Evolutionary conservation across 2,797 vertebrate species (phyloP).

Genomic region (Falco novaeseelandiae): DNA sequence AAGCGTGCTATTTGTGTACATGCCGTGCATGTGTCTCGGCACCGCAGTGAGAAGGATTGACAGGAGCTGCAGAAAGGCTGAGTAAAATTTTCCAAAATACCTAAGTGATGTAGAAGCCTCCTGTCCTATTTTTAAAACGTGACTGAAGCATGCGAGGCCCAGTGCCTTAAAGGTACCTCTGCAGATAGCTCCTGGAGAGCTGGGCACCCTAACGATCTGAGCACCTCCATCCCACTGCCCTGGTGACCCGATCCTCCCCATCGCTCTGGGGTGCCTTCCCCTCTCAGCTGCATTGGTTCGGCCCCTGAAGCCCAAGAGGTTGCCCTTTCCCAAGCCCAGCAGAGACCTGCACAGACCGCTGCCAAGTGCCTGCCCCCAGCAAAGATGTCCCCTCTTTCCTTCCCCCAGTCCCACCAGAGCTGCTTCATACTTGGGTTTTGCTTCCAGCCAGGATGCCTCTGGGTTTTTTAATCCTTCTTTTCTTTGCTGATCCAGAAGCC

Average conservation of each 20-base stretch:
- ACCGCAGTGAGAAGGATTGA: slow-evolving; percentile 32
- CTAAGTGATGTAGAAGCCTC: slow-evolving; percentile 54
- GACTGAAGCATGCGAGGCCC: slow-evolving; percentile 3
- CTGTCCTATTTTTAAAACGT: slow-evolving; percentile 62
- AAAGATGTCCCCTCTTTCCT: not conserved
- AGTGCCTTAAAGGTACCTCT: slow-evolving; percentile 51
- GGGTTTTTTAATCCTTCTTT: not conserved
- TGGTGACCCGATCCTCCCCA: not conserved
- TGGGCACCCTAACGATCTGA: not conserved
- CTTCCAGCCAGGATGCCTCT: not conserved
- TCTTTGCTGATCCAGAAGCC: not conserved
- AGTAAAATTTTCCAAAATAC: slow-evolving; percentile 69
- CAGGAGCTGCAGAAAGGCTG: slow-evolving; percentile 61
- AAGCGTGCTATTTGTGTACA: not conserved
- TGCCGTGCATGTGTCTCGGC: not conserved
- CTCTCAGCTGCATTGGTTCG: not conserved
- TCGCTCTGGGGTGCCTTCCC: too few species aligned
- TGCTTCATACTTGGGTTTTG: not conserved
- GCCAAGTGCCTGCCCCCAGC: accelerated
- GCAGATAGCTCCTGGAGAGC: not conserved
- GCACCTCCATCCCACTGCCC: not conserved
- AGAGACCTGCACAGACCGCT: not conserved
- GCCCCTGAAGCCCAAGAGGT: not conserved
- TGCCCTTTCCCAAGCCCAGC: not conserved
- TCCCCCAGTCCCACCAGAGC: not conserved